phyloP scores from a whole-genome alignment of 2,113 vertebrate genomes.

The Nycticebus coucang region DNA sequence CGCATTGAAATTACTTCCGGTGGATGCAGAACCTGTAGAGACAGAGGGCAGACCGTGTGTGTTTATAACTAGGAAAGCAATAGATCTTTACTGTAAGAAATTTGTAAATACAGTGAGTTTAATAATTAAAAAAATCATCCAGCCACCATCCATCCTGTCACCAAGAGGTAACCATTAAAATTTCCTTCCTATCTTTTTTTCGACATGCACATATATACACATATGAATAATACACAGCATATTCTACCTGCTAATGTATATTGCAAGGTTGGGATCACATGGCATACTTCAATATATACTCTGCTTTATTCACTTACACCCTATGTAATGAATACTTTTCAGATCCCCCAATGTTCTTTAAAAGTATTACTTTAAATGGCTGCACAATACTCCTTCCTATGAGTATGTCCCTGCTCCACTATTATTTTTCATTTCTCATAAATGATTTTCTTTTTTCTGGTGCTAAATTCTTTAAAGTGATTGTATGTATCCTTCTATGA shows the following conservation, averaged over 20 bases:
- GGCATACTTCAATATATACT: background rate
- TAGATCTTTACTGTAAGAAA: too few relatives aligned
- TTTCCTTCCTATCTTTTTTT: background rate
- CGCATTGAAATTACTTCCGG: background rate
- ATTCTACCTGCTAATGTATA: background rate
- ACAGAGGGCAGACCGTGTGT: background rate
- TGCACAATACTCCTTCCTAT: slow-evolving; percentile 27
- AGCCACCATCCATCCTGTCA: background rate
- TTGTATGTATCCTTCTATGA: background rate
- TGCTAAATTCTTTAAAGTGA: background rate
- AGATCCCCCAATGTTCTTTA: background rate
- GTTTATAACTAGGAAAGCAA: too few relatives aligned
- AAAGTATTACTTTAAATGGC: background rate
- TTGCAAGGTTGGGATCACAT: background rate
- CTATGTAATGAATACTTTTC: background rate
- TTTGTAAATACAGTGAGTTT: background rate
- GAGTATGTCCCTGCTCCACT: background rate
- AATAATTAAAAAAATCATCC: background rate
- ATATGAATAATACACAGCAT: background rate
- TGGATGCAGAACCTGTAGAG: background rate
- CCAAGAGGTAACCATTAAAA: background rate
- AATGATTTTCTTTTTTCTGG: background rate
- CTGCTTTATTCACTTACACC: background rate
- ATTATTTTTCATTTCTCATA: background rate
- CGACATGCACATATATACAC: background rate